These are phyloP conservation scores for Harmothoe impar DNA, from an alignment of 2,888 invertebrate genomes.

Conservation along the genomic window DNA sequence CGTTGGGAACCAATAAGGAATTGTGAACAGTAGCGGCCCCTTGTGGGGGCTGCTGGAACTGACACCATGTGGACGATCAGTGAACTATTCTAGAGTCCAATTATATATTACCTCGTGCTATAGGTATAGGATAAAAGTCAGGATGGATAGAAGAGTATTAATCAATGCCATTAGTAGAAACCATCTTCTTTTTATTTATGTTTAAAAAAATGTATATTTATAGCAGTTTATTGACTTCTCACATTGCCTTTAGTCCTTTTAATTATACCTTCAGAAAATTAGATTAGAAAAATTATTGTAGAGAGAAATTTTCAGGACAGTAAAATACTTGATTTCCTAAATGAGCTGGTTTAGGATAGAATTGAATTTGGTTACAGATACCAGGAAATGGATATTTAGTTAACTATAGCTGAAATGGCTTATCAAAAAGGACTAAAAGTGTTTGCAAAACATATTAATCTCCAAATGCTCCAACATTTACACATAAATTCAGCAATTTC, in stretches of 20 bases:
- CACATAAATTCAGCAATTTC: no score
- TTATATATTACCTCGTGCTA: conserved; percentile 47
- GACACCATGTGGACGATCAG: conserved; percentile 34
- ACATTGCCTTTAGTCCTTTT: conserved; percentile 23
- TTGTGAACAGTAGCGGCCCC: conserved; percentile 5
- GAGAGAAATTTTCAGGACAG: no score
- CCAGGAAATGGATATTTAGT: no score
- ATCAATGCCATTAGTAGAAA: conserved; percentile 3
- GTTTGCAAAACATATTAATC: no score
- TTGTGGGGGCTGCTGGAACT: not conserved
- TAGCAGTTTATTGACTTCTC: not conserved
- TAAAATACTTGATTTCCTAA: no score
- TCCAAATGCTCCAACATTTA: no score
- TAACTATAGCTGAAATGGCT: no score
- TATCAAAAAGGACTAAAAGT: no score
- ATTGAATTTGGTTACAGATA: no score
- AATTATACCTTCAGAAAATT: not conserved
- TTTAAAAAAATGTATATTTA: not conserved
- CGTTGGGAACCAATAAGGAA: conserved; percentile 7
- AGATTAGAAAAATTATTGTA: no score
- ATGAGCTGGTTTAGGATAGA: no score
- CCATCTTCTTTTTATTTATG: not conserved
- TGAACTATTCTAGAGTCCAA: conserved; percentile 52
- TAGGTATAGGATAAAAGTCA: not conserved
- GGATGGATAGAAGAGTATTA: not conserved